Base-by-base conservation (phyloP, 2,888 invertebrate species). In the Plusia festucae region DNA sequence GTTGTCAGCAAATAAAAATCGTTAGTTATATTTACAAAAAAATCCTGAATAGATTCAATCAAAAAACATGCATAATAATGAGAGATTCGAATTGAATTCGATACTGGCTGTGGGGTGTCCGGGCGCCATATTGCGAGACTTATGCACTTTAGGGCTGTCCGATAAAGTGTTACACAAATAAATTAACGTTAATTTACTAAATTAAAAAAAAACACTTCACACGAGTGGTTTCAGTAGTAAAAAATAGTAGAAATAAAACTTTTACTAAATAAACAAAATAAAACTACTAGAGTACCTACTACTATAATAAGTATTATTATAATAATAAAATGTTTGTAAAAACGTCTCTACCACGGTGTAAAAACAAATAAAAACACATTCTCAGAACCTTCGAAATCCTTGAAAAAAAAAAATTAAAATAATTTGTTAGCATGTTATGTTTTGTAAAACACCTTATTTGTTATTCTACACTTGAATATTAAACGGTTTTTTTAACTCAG, bases 41-140 rank as follows among this genome's bases (percentile, higher is more conserved):
- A 65, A 68, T 66, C 73, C 40, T 62, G 24, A 82, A 83, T 56
- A 68, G 66, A 73, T 72, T 82, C 72, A 80, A 80, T 83, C 66
- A 80, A 82, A 79, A 79, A 73, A 72, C 68, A 74, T 78, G 78
- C 78, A 78, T 82, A 83, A 56, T 83, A 75, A 83, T 78, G 70
- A 79, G 65, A 65, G 67, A 71, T 76, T 78, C 63, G 65, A 66
- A 82, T 82, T 73, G 65, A 76, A 78, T 79, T 63, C 55, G 61
- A 66, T 73, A 69, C 79, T 61, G 40, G 54, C 53, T 56, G 51
- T 34, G 34, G 24, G 59, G 65, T 44, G 54, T 56, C 13, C n/a
- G 56, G 32, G 44, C 58, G 76, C 73, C 70, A 73, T 70, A 74
- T 72, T 74, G 77, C 46, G 30, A 11, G 24, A 22, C 32, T 63